A percentile compares a stretch with the other conserved stretches of the same genome.
These are phyloP conservation scores for Plebejus melissa DNA, from an alignment of 2,888 invertebrate species.

Conservation along the genomic window DNA sequence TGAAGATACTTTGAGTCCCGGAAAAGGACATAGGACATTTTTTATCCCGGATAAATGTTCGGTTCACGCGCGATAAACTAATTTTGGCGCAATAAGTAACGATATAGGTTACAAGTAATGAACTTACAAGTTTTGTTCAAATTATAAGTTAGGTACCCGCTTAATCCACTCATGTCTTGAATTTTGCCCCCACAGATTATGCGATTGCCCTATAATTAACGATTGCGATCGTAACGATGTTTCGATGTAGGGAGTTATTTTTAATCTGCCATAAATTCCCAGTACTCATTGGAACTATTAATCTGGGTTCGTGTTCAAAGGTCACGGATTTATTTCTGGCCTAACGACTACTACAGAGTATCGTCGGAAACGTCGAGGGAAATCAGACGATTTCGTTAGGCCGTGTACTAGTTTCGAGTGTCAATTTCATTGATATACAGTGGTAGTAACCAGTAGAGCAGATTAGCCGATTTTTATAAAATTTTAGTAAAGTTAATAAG, in stretches of 20 bases:
- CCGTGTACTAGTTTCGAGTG: background rate
- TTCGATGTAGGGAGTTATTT: conserved; percentile 4
- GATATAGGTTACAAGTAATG: too few relatives aligned
- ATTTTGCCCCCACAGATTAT: background rate
- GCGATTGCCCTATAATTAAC: background rate
- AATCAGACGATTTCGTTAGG: background rate
- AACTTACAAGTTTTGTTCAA: too few relatives aligned
- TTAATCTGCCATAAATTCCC: background rate
- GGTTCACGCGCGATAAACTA: too few relatives aligned
- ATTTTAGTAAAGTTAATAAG: too few relatives aligned
- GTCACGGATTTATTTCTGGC: conserved; percentile 16
- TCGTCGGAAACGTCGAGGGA: conserved; percentile 3
- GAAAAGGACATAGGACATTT: too few relatives aligned
- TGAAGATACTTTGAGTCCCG: too few relatives aligned
- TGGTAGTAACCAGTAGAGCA: too few relatives aligned
- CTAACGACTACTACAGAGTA: background rate
- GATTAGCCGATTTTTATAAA: too few relatives aligned
- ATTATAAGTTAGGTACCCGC: too few relatives aligned
- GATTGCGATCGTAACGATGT: background rate
- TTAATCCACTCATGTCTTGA: too few relatives aligned
- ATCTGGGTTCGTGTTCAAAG: conserved; percentile 21
- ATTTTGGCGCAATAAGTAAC: too few relatives aligned
- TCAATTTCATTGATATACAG: background rate
- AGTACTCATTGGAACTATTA: background rate
- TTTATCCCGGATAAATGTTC: too few relatives aligned